Conservation (phyloP, 2,888 invertebrate genomes). For the Andrena praecox region DNA sequence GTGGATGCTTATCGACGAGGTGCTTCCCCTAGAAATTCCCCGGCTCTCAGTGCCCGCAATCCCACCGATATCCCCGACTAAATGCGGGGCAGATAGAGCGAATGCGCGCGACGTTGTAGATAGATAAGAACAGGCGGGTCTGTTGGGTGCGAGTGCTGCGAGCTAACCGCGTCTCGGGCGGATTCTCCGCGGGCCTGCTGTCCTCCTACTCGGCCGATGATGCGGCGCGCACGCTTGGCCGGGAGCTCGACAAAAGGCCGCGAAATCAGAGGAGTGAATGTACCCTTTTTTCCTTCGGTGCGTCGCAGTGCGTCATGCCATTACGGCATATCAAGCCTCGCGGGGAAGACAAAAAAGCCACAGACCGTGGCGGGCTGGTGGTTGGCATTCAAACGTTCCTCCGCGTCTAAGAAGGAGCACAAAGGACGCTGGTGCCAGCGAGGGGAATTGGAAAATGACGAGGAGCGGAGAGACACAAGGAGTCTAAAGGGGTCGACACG, state of each 20-base stretch:
- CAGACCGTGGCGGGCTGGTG: slow-evolving; percentile 66
- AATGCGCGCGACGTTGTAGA: not conserved
- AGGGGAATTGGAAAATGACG: slow-evolving; percentile 75
- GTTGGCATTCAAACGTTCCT: slow-evolving; percentile 74
- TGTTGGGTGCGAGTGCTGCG: not conserved
- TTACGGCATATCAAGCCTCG: slow-evolving; percentile 71
- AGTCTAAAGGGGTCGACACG: slow-evolving; percentile 60
- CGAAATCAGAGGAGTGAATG: slow-evolving; percentile 57
- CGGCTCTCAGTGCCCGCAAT: too few relatives aligned
- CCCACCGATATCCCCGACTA: too few relatives aligned
- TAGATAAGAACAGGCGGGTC: not conserved
- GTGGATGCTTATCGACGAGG: not conserved
- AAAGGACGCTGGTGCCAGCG: slow-evolving; percentile 69
- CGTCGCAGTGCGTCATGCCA: slow-evolving; percentile 64
- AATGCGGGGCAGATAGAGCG: too few relatives aligned
- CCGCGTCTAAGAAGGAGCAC: slow-evolving; percentile 71
- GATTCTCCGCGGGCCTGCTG: slow-evolving; percentile 4
- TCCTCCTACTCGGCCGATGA: slow-evolving; percentile 15
- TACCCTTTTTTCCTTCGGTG: slow-evolving; percentile 48
- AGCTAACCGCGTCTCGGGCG: not conserved
- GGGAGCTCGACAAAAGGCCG: slow-evolving; percentile 57
- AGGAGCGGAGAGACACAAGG: slow-evolving; percentile 62
- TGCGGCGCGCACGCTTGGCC: slow-evolving; percentile 17
- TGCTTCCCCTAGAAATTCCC: too few relatives aligned
- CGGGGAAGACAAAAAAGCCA: slow-evolving; percentile 62